A percentile compares a stretch with the other conserved stretches of the same genome.
Conservation (phyloP, 2,797 vertebrate species). For the Pterois miles region DNA sequence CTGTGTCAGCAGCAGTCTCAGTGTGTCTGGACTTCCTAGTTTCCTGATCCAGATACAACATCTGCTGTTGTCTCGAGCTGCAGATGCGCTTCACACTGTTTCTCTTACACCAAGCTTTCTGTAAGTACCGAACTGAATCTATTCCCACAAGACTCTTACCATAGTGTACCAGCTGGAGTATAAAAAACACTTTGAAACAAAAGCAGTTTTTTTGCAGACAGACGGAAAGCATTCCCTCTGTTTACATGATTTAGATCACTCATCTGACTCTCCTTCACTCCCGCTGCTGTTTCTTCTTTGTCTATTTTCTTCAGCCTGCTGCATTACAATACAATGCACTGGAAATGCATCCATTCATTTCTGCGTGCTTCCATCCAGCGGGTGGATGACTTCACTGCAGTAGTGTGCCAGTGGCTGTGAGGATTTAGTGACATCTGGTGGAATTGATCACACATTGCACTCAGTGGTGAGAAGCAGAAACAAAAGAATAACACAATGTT, state of each 20-base stretch:
- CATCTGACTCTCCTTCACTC: fast-evolving
- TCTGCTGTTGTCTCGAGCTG: neutral
- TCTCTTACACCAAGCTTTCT: too few species aligned
- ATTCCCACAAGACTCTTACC: slow-evolving; percentile 5
- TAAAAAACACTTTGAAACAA: too few species aligned
- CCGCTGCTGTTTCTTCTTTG: neutral
- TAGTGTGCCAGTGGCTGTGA: fast-evolving
- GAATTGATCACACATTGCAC: neutral
- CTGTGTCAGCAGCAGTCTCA: neutral
- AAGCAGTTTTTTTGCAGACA: neutral
- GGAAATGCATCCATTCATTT: neutral
- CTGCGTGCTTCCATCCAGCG: slow-evolving; percentile 39
- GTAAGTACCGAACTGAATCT: neutral
- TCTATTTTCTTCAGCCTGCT: neutral
- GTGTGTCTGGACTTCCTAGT: neutral
- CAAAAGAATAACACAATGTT: neutral
- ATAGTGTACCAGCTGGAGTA: neutral
- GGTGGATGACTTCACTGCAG: slow-evolving; percentile 28
- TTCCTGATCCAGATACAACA: too few species aligned
- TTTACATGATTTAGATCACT: neutral
- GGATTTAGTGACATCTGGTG: slow-evolving; percentile 54
- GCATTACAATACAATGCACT: too few species aligned
- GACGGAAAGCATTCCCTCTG: neutral
- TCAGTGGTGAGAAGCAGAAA: fast-evolving
- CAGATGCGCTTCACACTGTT: neutral